Base-by-base conservation (phyloP, 2,888 invertebrate species). In the Drosophila gaucha region DNA sequence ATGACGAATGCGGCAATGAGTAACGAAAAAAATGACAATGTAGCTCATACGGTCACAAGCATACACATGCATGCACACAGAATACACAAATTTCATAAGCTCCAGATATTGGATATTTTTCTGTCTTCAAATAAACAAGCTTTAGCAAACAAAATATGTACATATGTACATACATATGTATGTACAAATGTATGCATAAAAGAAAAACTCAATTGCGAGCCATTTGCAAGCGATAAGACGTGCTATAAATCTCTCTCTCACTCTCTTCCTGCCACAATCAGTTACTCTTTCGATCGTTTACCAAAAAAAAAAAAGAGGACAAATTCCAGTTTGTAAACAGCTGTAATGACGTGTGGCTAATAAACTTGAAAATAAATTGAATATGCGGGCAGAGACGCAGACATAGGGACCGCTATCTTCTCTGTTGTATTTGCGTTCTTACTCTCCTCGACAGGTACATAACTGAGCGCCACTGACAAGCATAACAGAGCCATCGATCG, bases 341-440 rank as follows among this genome's bases (percentile, higher is more conserved):
- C 62, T 76, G 59, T 62, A 52, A 58, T 49, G 46, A 47, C 35
- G 54, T 43, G 51, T 56, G 39, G 58, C 52, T 57, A 55, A 64
- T 67, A 68, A 77, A 77, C 64, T 72, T 73, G 56, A 68, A 78
- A 75, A 78, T 69, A 46, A 75, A 73, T 77, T 77, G 58, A 71
- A 46, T 35, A 39, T 70, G 24, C 43, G 38, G 39, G 28, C 24
- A 41, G 35, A 20, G 30, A 8, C 33, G 22, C 16, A 35, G 14
- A 16, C 39, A 28, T 16, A 9, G 47, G 8, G 38, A 28, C 43
- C 38, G 44, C 33, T 49, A 49, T 57, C 24, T 58, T 14, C 41
- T 22, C 16, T 51, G 43, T 39, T 52, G 36, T 41, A 46, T 38
- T 46, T 50, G 44, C 46, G 35, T 47, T 39, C 24, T 50, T 36